phyloP scores from a whole-genome alignment of 2,797 vertebrate species.

The Gallinago nigripennis region DNA sequence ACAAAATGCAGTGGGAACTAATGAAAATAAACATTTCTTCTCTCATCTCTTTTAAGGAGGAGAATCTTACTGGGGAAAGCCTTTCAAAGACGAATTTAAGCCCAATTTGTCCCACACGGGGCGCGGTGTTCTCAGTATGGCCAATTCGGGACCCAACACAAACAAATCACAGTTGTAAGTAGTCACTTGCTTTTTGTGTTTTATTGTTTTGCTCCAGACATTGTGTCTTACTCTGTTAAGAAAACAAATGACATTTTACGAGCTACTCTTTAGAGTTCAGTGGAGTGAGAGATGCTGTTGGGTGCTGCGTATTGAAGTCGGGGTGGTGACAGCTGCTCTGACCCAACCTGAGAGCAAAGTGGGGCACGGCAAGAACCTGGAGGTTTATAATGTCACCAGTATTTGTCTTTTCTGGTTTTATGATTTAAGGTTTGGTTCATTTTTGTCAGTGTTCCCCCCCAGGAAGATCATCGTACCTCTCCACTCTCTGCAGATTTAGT shows the following conservation, averaged over 20 bases:
- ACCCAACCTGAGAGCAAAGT: background rate
- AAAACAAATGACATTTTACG: constrained; percentile 1
- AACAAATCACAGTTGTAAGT: constrained; percentile 99
- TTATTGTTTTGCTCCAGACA: constrained; percentile 5
- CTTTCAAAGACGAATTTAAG: constrained; percentile 93
- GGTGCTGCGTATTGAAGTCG: background rate
- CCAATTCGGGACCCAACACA: constrained; percentile 94
- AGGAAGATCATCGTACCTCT: background rate
- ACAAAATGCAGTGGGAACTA: background rate
- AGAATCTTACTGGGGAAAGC: constrained; percentile 93
- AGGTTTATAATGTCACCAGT: background rate
- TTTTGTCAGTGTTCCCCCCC: background rate
- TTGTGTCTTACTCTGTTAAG: constrained; percentile 12
- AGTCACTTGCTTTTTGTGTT: background rate
- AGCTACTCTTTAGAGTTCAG: background rate
- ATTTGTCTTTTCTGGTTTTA: background rate
- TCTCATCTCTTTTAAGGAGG: constrained; percentile 79
- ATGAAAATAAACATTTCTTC: background rate
- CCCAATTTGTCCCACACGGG: constrained; percentile 94
- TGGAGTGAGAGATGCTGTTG: background rate
- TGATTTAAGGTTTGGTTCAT: background rate
- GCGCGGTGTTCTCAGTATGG: constrained; percentile 96
- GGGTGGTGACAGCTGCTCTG: background rate
- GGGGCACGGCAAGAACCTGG: background rate
- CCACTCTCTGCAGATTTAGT: background rate